Evolutionary conservation across 2,113 vertebrate genomes (phyloP), one percentile per base, ranked within the genome.

Genomic region (Notothenia rossii): DNA sequence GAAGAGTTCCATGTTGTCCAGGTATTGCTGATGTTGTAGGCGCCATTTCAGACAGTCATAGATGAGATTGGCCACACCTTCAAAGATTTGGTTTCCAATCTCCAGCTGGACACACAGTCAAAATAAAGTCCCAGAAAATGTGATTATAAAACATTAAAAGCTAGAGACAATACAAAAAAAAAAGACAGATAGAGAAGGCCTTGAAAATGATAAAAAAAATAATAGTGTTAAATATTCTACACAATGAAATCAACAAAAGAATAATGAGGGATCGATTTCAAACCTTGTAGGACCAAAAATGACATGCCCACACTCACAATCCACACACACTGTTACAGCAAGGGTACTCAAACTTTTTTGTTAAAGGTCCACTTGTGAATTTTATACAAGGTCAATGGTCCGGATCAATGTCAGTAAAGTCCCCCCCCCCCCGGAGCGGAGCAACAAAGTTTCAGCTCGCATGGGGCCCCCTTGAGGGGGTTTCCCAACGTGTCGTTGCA

Each of bases 41-140:
- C 93, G 96, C 96, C 96, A 96, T 10, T 96, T 95, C 92, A 98
- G 85, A 64, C 89, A 95, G 87, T 97, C 94, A 45, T 98, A 99
- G 87, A 99, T 96, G 64, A 99, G 90, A 82, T 81, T 93, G 74
- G 97, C 96, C 72, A 99, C 80, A 1, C 85, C 90, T 36, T 96
- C 96, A 93, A 99, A 99, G 40, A 99, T 81, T 0, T 1, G 33
- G 0, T 94, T 94, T 55, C 97, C 97, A 72, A 95, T 74, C 17
- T 82, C 81, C 88, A 96, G 88, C 97, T 99, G 85, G 29, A 90
- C 45, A 81, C 50, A 88, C n/a, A 77, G 69, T 72, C 45, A 50
- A 71, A 65, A 74, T 3, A 4, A 67, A 72, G n/a, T 61, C 43
- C 46, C 0, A 36, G 8, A 3, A 10, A 48, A 67, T 13, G 25